A percentile compares a stretch with the other conserved stretches of the same genome.
These are phyloP conservation scores for Amphipoea oculea DNA, from an alignment of 2,888 invertebrate genomes.

Conservation along the genomic window DNA sequence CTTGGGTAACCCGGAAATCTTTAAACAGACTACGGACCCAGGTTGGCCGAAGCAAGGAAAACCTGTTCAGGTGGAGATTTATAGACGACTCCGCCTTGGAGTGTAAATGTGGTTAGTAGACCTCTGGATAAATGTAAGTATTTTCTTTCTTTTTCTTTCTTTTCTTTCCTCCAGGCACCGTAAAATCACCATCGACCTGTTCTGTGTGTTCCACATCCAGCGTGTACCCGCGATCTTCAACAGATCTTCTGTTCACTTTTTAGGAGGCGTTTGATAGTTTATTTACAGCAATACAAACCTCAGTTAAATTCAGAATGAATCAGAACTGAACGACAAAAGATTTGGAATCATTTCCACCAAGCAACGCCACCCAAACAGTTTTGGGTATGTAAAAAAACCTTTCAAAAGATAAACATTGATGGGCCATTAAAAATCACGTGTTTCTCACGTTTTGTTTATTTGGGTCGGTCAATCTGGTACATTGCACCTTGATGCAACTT, in stretches of 20 bases:
- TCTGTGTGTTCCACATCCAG: neutral
- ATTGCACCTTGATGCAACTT: conserved; percentile 41
- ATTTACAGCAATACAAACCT: neutral
- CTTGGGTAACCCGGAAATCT: too few species aligned
- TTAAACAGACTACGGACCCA: too few species aligned
- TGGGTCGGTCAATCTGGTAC: neutral
- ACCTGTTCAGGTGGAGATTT: too few species aligned
- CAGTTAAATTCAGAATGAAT: neutral
- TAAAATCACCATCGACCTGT: neutral
- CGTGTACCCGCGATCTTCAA: neutral
- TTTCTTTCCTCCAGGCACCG: too few species aligned
- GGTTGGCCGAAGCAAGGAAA: too few species aligned
- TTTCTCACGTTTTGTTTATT: conserved; percentile 16
- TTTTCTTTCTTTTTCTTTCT: too few species aligned
- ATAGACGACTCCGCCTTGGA: too few species aligned
- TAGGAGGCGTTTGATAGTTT: neutral
- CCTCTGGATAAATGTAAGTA: too few species aligned
- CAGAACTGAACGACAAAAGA: neutral
- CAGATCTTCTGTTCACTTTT: neutral
- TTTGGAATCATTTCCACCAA: neutral
- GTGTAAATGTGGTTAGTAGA: too few species aligned
- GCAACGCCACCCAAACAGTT: neutral
- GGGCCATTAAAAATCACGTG: conserved; percentile 2
- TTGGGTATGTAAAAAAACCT: conserved; percentile 1
- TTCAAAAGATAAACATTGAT: conserved; percentile 3